Conservation (phyloP, 2,888 invertebrate genomes). For the Cryptocephalus primarius region DNA sequence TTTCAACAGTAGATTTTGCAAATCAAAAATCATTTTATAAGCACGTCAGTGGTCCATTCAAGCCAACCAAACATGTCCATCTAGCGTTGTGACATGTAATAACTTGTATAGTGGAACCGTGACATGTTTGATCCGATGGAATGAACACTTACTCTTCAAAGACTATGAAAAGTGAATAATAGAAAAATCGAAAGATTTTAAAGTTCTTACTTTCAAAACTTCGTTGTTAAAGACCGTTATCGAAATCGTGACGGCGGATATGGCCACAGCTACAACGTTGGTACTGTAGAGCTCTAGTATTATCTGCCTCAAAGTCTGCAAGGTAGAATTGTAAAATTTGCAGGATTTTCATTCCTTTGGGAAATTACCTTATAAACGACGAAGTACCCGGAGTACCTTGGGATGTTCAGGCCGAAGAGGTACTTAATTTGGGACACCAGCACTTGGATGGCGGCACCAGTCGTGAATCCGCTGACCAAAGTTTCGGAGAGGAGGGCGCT, state of each 20-base stretch:
- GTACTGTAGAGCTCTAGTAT: slow-evolving; percentile 1
- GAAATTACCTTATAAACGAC: slow-evolving; percentile 43
- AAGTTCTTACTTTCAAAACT: slow-evolving; percentile 2
- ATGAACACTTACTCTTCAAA: too few relatives aligned
- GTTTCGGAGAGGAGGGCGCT: slow-evolving; percentile 52
- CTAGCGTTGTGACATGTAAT: too few relatives aligned
- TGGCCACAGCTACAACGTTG: neutral
- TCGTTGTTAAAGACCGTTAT: slow-evolving; percentile 1
- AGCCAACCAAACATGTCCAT: too few relatives aligned
- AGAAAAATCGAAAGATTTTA: neutral
- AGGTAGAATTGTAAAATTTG: neutral
- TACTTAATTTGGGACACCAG: slow-evolving; percentile 54
- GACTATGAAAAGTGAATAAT: too few relatives aligned
- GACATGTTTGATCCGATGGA: too few relatives aligned
- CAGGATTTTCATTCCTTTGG: neutral
- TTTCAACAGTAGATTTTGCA: too few relatives aligned
- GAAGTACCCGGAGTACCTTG: slow-evolving; percentile 47
- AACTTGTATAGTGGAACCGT: too few relatives aligned
- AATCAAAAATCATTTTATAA: too few relatives aligned
- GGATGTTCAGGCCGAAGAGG: slow-evolving; percentile 45
- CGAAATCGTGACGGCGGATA: slow-evolving; percentile 3
- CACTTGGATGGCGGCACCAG: slow-evolving; percentile 61
- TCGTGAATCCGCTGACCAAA: slow-evolving; percentile 61
- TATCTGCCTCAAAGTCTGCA: slow-evolving; percentile 3
- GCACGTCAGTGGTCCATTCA: too few relatives aligned